These are phyloP conservation scores for Periophthalmus modestus DNA, from an alignment of 2,113 vertebrate species.

Conservation along the genomic window DNA sequence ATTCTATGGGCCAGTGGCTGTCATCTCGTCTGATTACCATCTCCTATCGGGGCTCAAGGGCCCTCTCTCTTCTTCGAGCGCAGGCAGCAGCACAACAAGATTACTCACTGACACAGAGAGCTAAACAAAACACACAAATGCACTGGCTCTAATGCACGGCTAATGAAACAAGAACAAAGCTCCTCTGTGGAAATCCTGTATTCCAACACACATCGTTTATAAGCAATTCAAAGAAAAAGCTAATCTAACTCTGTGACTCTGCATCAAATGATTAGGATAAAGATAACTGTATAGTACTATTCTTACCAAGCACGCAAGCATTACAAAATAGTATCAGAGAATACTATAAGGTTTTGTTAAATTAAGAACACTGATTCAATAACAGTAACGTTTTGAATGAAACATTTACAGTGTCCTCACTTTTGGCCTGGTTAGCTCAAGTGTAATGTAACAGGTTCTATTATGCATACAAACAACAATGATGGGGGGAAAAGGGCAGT, in stretches of 20 bases:
- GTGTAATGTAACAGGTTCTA: neutral
- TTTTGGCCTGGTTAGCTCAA: neutral
- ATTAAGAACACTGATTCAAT: neutral
- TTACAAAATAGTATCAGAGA: neutral
- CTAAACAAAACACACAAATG: constrained; percentile 26
- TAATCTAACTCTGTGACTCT: neutral
- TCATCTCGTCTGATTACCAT: constrained; percentile 63
- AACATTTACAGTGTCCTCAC: neutral
- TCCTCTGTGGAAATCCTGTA: neutral
- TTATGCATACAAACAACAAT: neutral
- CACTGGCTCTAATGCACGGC: constrained; percentile 12
- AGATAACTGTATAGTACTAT: neutral
- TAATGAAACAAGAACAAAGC: constrained; percentile 8
- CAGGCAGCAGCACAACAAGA: constrained; percentile 51
- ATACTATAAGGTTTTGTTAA: neutral
- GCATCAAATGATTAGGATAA: neutral
- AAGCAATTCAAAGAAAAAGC: neutral
- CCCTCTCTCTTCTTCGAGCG: constrained; percentile 41
- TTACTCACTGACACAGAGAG: constrained; percentile 40
- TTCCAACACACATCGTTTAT: neutral
- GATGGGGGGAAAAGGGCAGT: too few relatives aligned
- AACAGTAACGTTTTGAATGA: neutral
- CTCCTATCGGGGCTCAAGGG: constrained; percentile 55
- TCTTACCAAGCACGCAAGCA: neutral
- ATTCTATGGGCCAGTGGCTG: constrained; percentile 49